Conservation (phyloP, 2,888 invertebrate genomes). For the Aphodius sticticus region DNA sequence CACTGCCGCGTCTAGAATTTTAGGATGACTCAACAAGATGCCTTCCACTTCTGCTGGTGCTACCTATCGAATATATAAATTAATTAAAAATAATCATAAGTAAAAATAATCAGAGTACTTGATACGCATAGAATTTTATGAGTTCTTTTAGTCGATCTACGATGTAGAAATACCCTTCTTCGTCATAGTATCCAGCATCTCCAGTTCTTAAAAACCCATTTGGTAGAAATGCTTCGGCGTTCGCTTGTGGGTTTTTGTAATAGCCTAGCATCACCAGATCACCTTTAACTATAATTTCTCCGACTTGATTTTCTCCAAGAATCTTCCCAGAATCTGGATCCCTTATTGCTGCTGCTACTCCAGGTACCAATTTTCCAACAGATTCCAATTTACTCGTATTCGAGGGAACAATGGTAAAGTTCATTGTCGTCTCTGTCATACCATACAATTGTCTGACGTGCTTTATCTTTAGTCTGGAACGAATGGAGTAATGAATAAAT, state of each 20-base stretch:
- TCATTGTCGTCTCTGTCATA: conserved; percentile 51
- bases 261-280: conserved; percentile 82
- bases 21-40: conserved; percentile 73
- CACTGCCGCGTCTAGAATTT: conserved; percentile 81
- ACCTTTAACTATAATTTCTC: conserved; percentile 84
- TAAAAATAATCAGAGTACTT: background rate
- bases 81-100: conserved; percentile 69
- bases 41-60: conserved; percentile 88
- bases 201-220: conserved; percentile 78
- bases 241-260: conserved; percentile 74
- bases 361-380: conserved; percentile 65
- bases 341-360: conserved; percentile 68
- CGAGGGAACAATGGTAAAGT: conserved; percentile 72
- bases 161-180: conserved; percentile 63
- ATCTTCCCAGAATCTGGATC: conserved; percentile 67
- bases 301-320: conserved; percentile 68
- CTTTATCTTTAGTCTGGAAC: too few relatives aligned
- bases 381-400: too few relatives aligned
- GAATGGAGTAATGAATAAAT: too few relatives aligned
- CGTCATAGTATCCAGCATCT: conserved; percentile 65
- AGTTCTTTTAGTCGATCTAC: conserved; percentile 46
- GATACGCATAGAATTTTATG: too few relatives aligned
- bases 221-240: conserved; percentile 67
- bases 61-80: conserved; percentile 80
- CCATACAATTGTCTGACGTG: conserved; percentile 72